phyloP scores from a whole-genome alignment of 2,888 invertebrate species.

The Habroteleia sp. region DNA sequence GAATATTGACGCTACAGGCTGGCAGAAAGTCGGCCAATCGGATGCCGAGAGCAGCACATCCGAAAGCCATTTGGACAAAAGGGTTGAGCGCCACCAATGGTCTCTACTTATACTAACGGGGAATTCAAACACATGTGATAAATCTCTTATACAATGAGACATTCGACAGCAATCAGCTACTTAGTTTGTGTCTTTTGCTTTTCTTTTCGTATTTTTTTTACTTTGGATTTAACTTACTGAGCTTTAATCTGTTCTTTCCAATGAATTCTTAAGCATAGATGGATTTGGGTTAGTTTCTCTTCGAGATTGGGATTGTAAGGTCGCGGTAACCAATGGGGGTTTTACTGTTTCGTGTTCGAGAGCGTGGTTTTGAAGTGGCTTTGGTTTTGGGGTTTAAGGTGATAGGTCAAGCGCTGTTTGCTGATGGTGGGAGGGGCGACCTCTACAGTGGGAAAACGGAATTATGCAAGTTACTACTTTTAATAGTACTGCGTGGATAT shows the following conservation, averaged over 20 bases:
- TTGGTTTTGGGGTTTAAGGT: too few relatives aligned
- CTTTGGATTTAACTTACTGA: conserved; percentile 39
- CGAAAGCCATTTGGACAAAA: conserved; percentile 81
- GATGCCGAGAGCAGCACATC: conserved; percentile 79
- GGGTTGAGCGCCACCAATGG: conserved; percentile 80
- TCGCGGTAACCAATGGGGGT: neutral
- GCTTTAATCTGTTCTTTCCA: conserved; percentile 44
- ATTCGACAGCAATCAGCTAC: conserved; percentile 55
- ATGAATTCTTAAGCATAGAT: conserved; percentile 21
- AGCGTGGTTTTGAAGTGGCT: too few relatives aligned
- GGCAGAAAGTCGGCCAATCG: conserved; percentile 80
- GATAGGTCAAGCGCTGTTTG: neutral
- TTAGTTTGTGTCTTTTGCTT: conserved; percentile 37
- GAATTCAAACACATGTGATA: conserved; percentile 81
- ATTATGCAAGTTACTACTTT: too few relatives aligned
- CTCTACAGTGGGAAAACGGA: too few relatives aligned
- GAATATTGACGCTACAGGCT: conserved; percentile 63
- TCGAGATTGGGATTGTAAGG: too few relatives aligned
- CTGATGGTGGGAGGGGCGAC: too few relatives aligned
- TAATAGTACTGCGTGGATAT: too few relatives aligned
- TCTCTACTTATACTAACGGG: conserved; percentile 81
- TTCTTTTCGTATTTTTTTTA: conserved; percentile 21
- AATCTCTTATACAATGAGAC: conserved; percentile 59
- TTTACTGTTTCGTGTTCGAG: neutral
- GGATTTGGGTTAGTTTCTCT: neutral